These are phyloP conservation scores for Ptiloglossa arizonensis DNA, from an alignment of 1,140 invertebrate species.

Conservation along the genomic window DNA sequence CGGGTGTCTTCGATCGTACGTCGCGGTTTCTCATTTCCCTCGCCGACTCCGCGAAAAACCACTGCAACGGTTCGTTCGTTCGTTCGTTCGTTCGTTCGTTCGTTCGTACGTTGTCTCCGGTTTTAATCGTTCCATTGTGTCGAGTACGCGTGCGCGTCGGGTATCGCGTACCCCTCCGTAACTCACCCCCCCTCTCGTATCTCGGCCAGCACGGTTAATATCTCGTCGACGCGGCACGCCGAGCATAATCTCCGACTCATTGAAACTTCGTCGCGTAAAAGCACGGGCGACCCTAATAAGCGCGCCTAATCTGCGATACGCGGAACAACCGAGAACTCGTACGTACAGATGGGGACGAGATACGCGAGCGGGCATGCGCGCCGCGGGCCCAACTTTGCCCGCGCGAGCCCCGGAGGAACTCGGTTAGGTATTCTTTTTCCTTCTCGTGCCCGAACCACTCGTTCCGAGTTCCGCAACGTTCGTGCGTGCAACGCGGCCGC, in stretches of 20 bases:
- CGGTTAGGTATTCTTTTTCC: slow-evolving; percentile 13
- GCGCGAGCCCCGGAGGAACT: background rate
- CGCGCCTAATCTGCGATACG: slow-evolving; percentile 70
- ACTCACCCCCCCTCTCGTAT: too few species aligned
- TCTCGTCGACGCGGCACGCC: slow-evolving; percentile 56
- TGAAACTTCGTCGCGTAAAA: slow-evolving; percentile 73
- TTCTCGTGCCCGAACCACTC: background rate
- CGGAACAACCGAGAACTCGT: slow-evolving; percentile 52
- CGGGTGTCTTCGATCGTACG: slow-evolving; percentile 20
- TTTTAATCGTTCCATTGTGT: slow-evolving; percentile 55
- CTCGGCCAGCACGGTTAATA: slow-evolving; percentile 54
- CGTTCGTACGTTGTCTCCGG: slow-evolving; percentile 17
- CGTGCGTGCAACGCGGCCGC: background rate
- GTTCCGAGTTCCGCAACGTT: background rate
- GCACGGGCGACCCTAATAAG: slow-evolving; percentile 72
- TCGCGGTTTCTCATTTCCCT: background rate
- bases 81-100: too few species aligned
- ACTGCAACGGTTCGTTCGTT: too few species aligned
- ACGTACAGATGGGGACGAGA: slow-evolving; percentile 22
- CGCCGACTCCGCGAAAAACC: slow-evolving; percentile 42
- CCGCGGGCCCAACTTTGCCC: slow-evolving; percentile 16
- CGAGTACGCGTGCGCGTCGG: background rate
- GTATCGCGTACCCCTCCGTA: too few species aligned
- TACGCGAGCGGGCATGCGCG: too few species aligned
- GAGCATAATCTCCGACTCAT: slow-evolving; percentile 74